These are phyloP conservation scores for Chaetodon trifasciatus DNA, from an alignment of 2,797 vertebrate genomes.

Conservation along the genomic window DNA sequence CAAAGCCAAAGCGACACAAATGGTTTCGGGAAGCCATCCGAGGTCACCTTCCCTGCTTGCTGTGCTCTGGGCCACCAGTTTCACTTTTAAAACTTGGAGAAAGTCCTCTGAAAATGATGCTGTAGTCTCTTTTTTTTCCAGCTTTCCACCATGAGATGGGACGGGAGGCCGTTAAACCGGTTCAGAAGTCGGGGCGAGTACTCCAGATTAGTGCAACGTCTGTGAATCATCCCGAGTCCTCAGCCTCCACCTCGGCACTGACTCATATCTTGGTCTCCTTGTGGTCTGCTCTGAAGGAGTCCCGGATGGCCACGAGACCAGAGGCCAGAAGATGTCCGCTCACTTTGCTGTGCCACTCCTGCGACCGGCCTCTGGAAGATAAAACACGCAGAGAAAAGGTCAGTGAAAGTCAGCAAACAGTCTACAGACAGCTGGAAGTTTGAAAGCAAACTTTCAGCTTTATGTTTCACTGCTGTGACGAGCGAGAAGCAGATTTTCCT, in stretches of 20 bases:
- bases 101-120: background rate
- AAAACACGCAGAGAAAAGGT: background rate
- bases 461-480: too few species aligned
- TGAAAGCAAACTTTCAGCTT: too few species aligned
- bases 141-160: background rate
- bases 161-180: background rate
- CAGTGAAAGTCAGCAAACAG: background rate
- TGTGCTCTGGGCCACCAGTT: constrained; percentile 16
- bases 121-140: background rate
- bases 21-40: background rate
- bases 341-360: constrained; percentile 87
- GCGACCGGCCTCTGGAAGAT: constrained; percentile 84
- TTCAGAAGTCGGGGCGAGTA: background rate
- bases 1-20: constrained; percentile 8
- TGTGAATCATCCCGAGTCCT: background rate
- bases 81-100: constrained; percentile 12
- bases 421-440: too few species aligned
- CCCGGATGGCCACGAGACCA: constrained; percentile 75
- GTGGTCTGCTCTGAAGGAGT: constrained; percentile 75
- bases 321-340: constrained; percentile 84
- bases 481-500: too few species aligned
- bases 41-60: constrained; percentile 31
- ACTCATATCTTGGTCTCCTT: constrained; percentile 73
- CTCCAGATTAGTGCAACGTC: constrained; percentile 9
- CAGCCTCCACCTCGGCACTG: background rate